Conservation (phyloP, 2,113 vertebrate genomes). For the Leucopsar rothschildi region DNA sequence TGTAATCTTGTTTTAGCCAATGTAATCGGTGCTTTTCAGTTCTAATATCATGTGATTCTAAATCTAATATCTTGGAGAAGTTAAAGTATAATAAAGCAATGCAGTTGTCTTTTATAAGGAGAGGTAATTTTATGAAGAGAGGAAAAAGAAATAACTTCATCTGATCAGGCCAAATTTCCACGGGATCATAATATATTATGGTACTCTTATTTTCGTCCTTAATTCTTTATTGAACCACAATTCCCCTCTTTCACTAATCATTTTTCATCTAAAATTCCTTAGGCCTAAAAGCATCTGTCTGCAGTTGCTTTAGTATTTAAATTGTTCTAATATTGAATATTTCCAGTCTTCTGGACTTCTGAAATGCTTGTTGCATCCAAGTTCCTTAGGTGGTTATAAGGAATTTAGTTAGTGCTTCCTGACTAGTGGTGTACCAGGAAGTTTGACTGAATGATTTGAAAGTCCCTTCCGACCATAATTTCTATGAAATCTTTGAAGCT, state of each 20-base stretch:
- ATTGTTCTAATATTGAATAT: neutral
- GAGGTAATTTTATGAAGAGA: neutral
- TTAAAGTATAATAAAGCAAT: neutral
- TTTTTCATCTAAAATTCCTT: neutral
- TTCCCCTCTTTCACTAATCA: neutral
- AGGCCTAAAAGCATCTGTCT: neutral
- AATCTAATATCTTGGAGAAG: neutral
- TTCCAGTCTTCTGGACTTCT: neutral
- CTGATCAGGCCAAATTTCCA: neutral
- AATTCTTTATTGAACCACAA: neutral
- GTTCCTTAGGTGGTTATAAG: neutral
- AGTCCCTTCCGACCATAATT: neutral
- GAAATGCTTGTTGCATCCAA: neutral
- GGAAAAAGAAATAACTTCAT: neutral
- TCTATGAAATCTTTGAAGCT: conserved; percentile 35
- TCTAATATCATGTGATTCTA: neutral
- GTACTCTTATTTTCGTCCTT: neutral
- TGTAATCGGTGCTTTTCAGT: neutral
- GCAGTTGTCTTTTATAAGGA: neutral
- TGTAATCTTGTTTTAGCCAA: neutral
- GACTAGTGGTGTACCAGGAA: conserved; percentile 3
- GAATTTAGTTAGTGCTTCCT: conserved; percentile 16
- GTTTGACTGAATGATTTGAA: neutral
- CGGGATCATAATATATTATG: neutral
- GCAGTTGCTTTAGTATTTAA: neutral